Conservation (phyloP, 1,140 invertebrate species). For the Hypothenemus hampei region DNA sequence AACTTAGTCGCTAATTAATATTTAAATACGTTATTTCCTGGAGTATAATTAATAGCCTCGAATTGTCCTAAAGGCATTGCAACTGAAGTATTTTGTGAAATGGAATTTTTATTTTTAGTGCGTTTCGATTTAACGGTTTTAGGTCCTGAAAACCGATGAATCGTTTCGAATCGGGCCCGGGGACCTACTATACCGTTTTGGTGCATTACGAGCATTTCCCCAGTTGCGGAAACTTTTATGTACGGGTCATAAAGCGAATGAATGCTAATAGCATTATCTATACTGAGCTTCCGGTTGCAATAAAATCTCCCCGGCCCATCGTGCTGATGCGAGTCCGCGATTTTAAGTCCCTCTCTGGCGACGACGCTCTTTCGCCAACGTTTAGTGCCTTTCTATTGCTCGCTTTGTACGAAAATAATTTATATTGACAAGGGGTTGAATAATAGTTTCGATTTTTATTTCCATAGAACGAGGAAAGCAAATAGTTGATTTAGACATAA, state of each 20-base stretch:
- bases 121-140: conserved; percentile 19
- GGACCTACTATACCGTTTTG: conserved; percentile 12
- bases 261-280: conserved; percentile 48
- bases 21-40: too few species aligned
- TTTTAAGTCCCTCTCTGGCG: conserved; percentile 22
- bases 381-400: conserved; percentile 24
- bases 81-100: background rate
- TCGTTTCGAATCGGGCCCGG: conserved; percentile 6
- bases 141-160: conserved; percentile 19
- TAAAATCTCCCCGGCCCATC: conserved; percentile 35
- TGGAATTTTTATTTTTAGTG: too few species aligned
- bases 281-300: conserved; percentile 44
- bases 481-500: too few species aligned
- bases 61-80: background rate
- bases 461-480: too few species aligned
- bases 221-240: conserved; percentile 45
- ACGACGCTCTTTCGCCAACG: conserved; percentile 12
- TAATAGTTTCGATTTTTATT: background rate
- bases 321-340: conserved; percentile 25
- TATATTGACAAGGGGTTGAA: conserved; percentile 12
- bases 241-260: conserved; percentile 45
- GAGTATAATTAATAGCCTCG: background rate
- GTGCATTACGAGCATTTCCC: conserved; percentile 38
- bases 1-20: background rate
- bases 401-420: conserved; percentile 10